A percentile compares a stretch with the other conserved stretches of the same genome.
Evolutionary conservation across 2,113 vertebrate species (phyloP).

Genomic region (Lichenostomus cassidix): DNA sequence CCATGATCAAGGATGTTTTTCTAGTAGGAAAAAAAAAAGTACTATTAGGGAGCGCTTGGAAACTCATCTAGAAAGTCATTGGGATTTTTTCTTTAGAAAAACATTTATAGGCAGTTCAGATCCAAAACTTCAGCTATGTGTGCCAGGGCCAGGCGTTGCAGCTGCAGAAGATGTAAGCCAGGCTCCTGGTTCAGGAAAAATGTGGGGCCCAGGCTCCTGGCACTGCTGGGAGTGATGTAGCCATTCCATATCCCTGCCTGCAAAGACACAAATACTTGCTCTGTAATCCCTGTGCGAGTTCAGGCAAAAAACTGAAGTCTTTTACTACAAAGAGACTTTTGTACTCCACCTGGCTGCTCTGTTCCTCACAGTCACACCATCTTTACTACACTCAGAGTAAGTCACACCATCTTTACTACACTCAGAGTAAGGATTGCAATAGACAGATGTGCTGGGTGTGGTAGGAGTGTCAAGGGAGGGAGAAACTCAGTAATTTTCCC

Average conservation of each 20-base stretch:
- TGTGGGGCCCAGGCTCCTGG: not conserved
- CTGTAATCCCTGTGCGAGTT: not conserved
- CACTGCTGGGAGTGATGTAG: not conserved
- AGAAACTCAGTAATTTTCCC: not conserved
- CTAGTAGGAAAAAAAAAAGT: not conserved
- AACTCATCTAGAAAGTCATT: not conserved
- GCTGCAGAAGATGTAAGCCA: not conserved
- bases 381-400: not conserved
- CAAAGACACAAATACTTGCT: not conserved
- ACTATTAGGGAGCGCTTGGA: not conserved
- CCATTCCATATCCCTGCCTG: not conserved
- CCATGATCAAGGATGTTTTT: not conserved
- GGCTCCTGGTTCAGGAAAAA: not conserved
- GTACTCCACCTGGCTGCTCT: not conserved
- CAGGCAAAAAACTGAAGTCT: not conserved
- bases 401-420: not conserved
- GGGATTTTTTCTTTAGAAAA: not conserved
- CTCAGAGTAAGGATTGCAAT: not conserved
- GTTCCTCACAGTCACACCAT: not conserved
- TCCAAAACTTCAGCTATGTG: not conserved
- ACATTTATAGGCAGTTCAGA: not conserved
- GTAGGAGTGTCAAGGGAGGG: not conserved
- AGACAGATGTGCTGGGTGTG: slow-evolving; percentile 1
- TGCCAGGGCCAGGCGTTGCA: not conserved
- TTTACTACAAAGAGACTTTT: not conserved